phyloP scores from a whole-genome alignment of 2,113 vertebrate genomes.

The Tetrax tetrax region DNA sequence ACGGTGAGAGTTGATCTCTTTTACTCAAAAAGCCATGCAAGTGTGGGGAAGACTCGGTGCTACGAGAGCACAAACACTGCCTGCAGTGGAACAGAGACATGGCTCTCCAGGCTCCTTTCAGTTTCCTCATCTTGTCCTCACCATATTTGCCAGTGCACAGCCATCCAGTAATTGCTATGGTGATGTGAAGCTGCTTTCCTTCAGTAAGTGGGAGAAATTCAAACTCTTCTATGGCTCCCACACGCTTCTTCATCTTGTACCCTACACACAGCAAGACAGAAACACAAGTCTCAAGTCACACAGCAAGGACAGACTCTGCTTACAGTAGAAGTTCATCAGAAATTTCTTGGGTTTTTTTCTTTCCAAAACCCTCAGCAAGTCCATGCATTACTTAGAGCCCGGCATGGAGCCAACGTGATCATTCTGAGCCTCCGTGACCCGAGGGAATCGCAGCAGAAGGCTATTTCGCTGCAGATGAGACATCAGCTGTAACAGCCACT shows the following conservation, averaged over 20 bases:
- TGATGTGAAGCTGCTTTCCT: conserved; percentile 90
- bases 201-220: conserved; percentile 90
- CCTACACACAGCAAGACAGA: conserved; percentile 72
- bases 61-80: not conserved
- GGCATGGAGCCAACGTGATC: not conserved
- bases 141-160: conserved; percentile 93
- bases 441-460: not conserved
- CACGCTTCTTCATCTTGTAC: conserved; percentile 98
- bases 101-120: not conserved
- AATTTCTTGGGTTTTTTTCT: not conserved
- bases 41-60: not conserved
- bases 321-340: not conserved
- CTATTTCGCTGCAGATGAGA: not conserved
- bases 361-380: not conserved
- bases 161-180: conserved; percentile 94
- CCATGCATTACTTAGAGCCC: not conserved
- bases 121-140: conserved; percentile 65
- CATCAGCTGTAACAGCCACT: not conserved
- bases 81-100: not conserved
- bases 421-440: not conserved
- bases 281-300: not conserved
- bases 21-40: not conserved
- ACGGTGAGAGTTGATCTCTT: fast-evolving
- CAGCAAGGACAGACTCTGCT: not conserved
- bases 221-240: conserved; percentile 96